Conservation (phyloP, 2,797 vertebrate genomes). For the Sebastes melanostomus region DNA sequence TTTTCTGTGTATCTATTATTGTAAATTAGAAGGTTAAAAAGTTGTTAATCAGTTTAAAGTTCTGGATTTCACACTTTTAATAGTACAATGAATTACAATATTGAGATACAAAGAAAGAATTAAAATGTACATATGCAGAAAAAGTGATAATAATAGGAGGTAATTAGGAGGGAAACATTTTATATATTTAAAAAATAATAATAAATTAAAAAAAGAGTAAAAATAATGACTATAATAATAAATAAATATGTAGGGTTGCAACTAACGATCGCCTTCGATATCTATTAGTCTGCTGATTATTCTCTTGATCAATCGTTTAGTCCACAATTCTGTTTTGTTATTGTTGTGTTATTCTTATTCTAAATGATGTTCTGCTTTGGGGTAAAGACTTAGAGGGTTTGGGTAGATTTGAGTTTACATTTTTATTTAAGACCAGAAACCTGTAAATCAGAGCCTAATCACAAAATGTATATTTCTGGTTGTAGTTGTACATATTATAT, state of each 20-base stretch:
- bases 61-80: not conserved
- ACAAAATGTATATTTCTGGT: not conserved
- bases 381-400: not conserved
- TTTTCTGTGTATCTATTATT: too few relatives aligned
- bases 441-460: not conserved
- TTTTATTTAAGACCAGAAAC: not conserved
- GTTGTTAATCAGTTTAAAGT: not conserved
- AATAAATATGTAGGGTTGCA: too few relatives aligned
- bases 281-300: too few relatives aligned
- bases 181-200: too few relatives aligned
- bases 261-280: too few relatives aligned
- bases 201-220: too few relatives aligned
- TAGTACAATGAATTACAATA: not conserved
- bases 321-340: not conserved
- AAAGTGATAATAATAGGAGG: too few relatives aligned
- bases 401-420: not conserved
- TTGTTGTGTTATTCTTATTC: not conserved
- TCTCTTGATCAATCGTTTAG: too few relatives aligned
- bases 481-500: not conserved
- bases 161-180: too few relatives aligned
- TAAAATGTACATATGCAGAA: accelerated
- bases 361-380: not conserved
- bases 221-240: not conserved
- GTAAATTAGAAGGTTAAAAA: not conserved
- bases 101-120: not conserved